Evolutionary conservation across 2,113 vertebrate species (phyloP).

Genomic region (Riparia riparia): DNA sequence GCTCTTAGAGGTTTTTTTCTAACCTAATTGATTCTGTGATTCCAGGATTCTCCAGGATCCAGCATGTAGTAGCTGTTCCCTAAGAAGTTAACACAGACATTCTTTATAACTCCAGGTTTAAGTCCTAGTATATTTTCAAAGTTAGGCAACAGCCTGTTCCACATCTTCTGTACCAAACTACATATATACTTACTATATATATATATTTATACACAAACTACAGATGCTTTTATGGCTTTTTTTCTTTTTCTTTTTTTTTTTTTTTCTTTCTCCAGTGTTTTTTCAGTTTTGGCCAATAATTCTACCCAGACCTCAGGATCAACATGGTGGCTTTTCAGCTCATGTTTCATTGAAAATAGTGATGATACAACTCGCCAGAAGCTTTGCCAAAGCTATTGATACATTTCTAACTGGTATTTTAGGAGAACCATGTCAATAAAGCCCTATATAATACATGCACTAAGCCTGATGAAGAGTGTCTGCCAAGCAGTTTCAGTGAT

Average conservation of each 20-base stretch:
- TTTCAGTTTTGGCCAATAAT: neutral
- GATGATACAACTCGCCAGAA: neutral
- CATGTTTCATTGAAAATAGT: neutral
- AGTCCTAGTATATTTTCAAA: neutral
- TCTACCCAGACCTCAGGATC: neutral
- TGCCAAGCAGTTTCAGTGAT: neutral
- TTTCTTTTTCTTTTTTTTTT: neutral
- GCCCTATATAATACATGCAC: neutral
- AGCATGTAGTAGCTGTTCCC: neutral
- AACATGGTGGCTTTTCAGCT: neutral
- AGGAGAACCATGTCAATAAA: neutral
- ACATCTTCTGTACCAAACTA: neutral
- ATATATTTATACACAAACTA: neutral
- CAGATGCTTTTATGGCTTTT: accelerated
- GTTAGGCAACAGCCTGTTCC: neutral
- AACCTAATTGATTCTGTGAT: neutral
- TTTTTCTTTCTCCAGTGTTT: neutral
- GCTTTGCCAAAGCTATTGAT: neutral
- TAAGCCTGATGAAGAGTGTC: neutral
- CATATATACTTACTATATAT: neutral
- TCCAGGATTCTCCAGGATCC: neutral
- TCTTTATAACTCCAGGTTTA: neutral
- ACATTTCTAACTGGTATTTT: neutral
- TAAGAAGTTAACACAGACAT: neutral
- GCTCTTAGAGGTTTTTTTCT: neutral